Evolutionary conservation across 2,113 vertebrate species (phyloP).

Genomic region (Corapipo altera): DNA sequence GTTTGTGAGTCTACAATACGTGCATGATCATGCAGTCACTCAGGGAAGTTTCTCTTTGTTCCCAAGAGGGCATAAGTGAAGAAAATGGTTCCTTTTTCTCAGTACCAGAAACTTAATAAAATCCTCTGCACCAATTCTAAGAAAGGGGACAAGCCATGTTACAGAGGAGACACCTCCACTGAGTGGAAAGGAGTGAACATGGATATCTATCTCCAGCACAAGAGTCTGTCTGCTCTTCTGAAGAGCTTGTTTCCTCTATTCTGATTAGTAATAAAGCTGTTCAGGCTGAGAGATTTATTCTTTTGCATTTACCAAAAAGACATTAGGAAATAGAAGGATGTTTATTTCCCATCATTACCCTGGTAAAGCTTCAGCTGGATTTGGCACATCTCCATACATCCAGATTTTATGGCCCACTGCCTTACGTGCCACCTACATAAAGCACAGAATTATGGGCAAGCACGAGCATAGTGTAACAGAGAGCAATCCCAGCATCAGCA

Average conservation of each 20-base stretch:
- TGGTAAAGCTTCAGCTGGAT: not conserved
- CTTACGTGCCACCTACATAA: fast-evolving
- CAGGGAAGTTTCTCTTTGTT: not conserved
- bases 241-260: not conserved
- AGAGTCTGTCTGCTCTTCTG: not conserved
- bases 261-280: not conserved
- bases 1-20: not conserved
- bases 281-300: not conserved
- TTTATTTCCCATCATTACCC: not conserved
- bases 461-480: not conserved
- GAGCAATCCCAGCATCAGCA: not conserved
- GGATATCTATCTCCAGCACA: not conserved
- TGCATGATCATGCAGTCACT: not conserved
- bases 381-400: not conserved
- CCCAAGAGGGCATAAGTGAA: not conserved
- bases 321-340: not conserved
- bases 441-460: not conserved
- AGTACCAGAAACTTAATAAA: not conserved
- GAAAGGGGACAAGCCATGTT: not conserved
- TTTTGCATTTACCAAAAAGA: not conserved
- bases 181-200: not conserved
- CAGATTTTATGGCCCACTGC: not conserved
- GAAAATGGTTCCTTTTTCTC: not conserved
- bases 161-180: not conserved
- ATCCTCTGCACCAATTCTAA: not conserved